Evolutionary conservation across 2,797 vertebrate species (phyloP).

Genomic region (Melanotaenia maccullochi): DNA sequence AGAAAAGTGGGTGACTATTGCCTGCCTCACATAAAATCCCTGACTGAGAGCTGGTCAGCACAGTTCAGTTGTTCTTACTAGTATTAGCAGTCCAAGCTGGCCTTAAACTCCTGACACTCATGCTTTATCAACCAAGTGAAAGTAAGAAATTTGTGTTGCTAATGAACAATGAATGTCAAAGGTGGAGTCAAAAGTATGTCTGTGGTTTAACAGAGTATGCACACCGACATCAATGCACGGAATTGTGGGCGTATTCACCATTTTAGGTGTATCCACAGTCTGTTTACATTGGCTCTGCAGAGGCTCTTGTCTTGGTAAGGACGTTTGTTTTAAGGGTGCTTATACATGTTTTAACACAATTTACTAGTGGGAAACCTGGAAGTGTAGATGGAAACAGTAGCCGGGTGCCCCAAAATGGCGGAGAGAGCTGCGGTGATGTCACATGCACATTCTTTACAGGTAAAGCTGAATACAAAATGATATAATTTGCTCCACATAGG

Average conservation of each 20-base stretch:
- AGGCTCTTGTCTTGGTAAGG: too few relatives aligned
- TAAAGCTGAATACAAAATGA: not conserved
- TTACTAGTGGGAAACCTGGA: too few relatives aligned
- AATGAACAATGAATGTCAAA: not conserved
- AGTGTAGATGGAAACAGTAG: too few relatives aligned
- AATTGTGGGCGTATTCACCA: too few relatives aligned
- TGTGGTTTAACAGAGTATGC: not conserved
- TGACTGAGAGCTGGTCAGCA: constrained; percentile 21
- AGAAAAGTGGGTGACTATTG: not conserved
- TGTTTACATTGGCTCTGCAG: too few relatives aligned
- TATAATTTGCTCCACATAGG: not conserved
- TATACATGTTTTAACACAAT: too few relatives aligned
- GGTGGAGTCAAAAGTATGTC: not conserved
- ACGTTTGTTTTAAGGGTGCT: too few relatives aligned
- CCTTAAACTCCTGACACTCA: constrained; percentile 12
- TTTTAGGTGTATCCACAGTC: too few relatives aligned
- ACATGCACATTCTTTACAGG: too few relatives aligned
- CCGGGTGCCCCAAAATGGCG: too few relatives aligned
- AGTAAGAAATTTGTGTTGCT: not conserved
- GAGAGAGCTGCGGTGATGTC: too few relatives aligned
- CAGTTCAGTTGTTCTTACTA: not conserved
- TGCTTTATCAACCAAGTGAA: constrained; percentile 1
- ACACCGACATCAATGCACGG: too few relatives aligned
- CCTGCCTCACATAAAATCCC: not conserved
- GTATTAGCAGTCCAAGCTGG: not conserved